A percentile compares a stretch with the other conserved stretches of the same genome.
phyloP scores from a whole-genome alignment of 2,113 vertebrate species.

The Typhlomys cinereus region DNA sequence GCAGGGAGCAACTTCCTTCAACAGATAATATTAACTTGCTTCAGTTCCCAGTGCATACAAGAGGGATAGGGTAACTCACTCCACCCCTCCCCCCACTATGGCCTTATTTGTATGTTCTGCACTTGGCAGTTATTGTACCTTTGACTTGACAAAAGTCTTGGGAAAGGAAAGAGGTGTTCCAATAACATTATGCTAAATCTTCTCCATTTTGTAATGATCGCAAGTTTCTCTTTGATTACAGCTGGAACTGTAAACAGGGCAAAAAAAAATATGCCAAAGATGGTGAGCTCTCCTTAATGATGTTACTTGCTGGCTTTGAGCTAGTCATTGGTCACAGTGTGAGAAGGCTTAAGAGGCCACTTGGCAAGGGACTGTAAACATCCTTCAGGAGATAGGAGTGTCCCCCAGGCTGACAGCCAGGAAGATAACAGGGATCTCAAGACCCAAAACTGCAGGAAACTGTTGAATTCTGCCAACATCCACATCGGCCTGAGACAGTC shows the following conservation, averaged over 20 bases:
- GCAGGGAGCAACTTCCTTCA: background rate
- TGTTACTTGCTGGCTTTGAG: background rate
- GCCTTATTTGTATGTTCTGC: background rate
- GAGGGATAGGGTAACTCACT: background rate
- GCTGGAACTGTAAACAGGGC: background rate
- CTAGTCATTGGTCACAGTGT: background rate
- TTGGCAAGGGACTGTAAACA: background rate
- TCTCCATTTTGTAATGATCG: background rate
- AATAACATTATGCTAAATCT: background rate
- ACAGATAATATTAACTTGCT: background rate
- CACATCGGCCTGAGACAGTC: background rate
- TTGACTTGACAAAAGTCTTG: background rate
- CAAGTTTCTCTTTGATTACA: background rate
- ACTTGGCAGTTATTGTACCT: background rate
- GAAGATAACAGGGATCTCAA: background rate
- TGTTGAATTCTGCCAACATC: background rate
- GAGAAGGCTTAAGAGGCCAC: background rate
- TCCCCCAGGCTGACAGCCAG: background rate
- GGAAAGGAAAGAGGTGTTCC: background rate
- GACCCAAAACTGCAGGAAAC: background rate
- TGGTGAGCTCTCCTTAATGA: background rate
- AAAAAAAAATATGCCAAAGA: background rate
- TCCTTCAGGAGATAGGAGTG: background rate
- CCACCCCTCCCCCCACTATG: background rate
- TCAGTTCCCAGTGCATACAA: too few species aligned